Percentiles rank a stretch among this genome's conserved stretches.
These are phyloP conservation scores for Plotosus lineatus DNA, from an alignment of 2,113 vertebrate species.

Conservation along the genomic window DNA sequence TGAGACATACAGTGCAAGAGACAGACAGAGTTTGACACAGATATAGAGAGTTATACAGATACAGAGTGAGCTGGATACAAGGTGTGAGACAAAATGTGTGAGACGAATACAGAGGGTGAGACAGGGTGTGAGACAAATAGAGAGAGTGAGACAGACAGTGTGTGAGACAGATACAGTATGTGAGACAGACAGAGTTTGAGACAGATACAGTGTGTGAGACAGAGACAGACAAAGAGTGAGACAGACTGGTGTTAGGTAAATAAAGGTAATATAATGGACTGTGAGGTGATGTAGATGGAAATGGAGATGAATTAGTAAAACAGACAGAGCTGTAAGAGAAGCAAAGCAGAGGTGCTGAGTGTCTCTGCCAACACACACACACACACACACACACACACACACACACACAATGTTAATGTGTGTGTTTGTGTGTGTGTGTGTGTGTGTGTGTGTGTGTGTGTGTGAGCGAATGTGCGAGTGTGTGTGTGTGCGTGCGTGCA, in stretches of 20 bases:
- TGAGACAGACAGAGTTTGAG: background rate
- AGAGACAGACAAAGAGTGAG: background rate
- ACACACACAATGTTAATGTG: no score
- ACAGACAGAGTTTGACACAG: background rate
- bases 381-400: no score
- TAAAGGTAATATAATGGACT: background rate
- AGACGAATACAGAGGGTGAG: background rate
- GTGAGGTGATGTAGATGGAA: background rate
- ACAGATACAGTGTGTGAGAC: constrained; percentile 27
- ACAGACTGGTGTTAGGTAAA: background rate
- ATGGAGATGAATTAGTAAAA: background rate
- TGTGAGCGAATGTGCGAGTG: no score
- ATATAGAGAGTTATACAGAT: background rate
- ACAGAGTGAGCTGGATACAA: background rate
- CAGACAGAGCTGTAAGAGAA: constrained; percentile 14
- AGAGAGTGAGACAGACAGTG: background rate
- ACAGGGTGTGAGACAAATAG: constrained; percentile 9
- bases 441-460: no score
- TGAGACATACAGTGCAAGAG: background rate
- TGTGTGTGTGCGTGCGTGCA: no score
- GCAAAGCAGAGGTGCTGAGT: constrained; percentile 9
- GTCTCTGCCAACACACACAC: no score
- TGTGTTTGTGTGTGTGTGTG: background rate
- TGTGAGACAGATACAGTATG: background rate
- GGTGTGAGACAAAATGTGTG: background rate